phyloP scores from a whole-genome alignment of 2,113 vertebrate genomes.

The Clupea harengus region DNA sequence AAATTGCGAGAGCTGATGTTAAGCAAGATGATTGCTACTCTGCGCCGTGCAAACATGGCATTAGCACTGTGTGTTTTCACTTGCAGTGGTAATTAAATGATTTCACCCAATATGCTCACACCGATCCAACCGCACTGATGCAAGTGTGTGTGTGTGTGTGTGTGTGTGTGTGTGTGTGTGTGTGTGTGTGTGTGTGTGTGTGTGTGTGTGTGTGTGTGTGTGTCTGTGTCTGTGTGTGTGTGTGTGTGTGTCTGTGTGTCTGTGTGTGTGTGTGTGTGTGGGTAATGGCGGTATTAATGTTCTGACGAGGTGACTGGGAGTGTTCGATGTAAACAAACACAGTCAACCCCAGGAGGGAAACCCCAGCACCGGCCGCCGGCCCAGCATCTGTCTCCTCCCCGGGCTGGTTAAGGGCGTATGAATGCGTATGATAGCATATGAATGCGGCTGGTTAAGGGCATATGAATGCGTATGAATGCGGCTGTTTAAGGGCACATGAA shows the following conservation, averaged over 20 bases:
- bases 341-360: not conserved
- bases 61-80: not conserved
- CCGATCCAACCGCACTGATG: not conserved
- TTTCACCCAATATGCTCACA: not conserved
- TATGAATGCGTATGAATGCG: no score
- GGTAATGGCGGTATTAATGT: not conserved
- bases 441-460: not conserved
- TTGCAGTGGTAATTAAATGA: not conserved
- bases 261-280: not conserved
- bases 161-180: slow-evolving; percentile 4
- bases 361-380: not conserved
- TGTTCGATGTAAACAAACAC: not conserved
- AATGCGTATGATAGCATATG: no score
- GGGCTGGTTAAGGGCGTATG: no score
- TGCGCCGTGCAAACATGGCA: not conserved
- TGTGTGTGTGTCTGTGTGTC: slow-evolving; percentile 15
- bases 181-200: slow-evolving; percentile 15
- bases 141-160: not conserved
- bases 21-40: not conserved
- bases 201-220: slow-evolving; percentile 11
- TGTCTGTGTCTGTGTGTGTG: not conserved
- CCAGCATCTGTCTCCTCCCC: no score
- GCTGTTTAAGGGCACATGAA: no score
- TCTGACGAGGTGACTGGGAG: not conserved
- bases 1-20: not conserved